phyloP scores from a whole-genome alignment of 2,113 vertebrate genomes.

The Phoenicopterus ruber region DNA sequence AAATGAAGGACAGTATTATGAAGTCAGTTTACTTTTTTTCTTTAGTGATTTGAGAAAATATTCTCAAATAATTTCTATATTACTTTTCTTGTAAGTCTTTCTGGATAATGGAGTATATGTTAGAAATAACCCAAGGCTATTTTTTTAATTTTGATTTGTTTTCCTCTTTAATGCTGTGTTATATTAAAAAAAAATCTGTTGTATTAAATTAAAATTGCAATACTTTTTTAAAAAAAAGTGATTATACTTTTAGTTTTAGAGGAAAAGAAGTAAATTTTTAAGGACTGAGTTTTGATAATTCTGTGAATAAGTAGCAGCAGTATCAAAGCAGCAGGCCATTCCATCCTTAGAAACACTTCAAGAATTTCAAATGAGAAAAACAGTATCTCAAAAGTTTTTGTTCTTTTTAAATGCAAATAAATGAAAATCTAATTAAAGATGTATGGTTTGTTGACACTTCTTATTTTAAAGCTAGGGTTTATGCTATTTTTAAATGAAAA shows the following conservation, averaged over 20 bases:
- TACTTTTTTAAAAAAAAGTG: background rate
- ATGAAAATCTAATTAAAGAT: constrained; percentile 32
- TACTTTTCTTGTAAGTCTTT: background rate
- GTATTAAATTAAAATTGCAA: background rate
- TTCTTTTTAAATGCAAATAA: constrained; percentile 43
- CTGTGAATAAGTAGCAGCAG: background rate
- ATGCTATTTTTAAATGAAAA: constrained; percentile 1
- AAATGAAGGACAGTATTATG: background rate
- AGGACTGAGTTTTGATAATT: background rate
- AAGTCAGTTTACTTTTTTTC: background rate
- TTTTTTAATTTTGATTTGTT: background rate
- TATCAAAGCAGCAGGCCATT: background rate
- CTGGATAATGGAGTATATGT: background rate
- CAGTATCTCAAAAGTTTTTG: background rate
- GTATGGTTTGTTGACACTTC: background rate
- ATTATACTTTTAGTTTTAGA: background rate
- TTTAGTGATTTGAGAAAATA: background rate
- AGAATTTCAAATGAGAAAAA: constrained; percentile 40
- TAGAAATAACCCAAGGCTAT: background rate
- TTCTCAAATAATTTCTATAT: background rate
- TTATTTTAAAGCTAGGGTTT: background rate
- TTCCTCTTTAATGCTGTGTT: background rate
- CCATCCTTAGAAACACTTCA: background rate
- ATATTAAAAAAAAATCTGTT: background rate
- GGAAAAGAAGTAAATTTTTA: background rate